These are phyloP conservation scores for Periophthalmus magnuspinnatus DNA, from an alignment of 2,797 vertebrate genomes.

Conservation along the genomic window DNA sequence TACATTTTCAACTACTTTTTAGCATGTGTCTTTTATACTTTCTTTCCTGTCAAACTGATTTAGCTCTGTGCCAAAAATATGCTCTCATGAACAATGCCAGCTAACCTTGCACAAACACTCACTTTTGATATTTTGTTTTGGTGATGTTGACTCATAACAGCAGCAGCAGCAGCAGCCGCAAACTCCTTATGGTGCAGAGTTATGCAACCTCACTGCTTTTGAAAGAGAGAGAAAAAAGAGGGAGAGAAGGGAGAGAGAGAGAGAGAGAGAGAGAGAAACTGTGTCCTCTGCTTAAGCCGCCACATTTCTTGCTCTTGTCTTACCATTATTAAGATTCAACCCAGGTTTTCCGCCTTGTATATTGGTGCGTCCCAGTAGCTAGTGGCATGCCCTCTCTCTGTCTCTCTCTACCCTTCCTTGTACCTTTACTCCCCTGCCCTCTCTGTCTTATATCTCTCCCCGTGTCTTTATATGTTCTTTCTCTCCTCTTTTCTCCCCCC, in stretches of 20 bases:
- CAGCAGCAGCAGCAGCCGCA: neutral
- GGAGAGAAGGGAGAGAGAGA: neutral
- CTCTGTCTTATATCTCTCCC: too few relatives aligned
- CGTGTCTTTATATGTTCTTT: too few relatives aligned
- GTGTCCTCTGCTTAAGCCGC: slow-evolving; percentile 39
- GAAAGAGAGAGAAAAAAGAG: neutral
- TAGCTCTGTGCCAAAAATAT: neutral
- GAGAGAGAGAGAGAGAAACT: neutral
- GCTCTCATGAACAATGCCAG: neutral
- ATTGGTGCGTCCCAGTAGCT: slow-evolving; percentile 58
- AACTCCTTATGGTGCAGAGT: slow-evolving; percentile 8
- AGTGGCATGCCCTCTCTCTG: slow-evolving; percentile 41
- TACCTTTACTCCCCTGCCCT: neutral
- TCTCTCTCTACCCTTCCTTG: too few relatives aligned
- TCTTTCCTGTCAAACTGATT: too few relatives aligned
- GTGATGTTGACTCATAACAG: slow-evolving; percentile 6
- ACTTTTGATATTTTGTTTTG: neutral
- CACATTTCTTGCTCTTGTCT: slow-evolving; percentile 22
- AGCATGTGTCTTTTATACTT: neutral
- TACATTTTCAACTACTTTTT: neutral
- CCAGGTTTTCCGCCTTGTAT: slow-evolving; percentile 45
- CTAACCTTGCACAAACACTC: neutral
- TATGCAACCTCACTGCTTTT: slow-evolving; percentile 10
- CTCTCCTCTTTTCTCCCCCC: too few relatives aligned
- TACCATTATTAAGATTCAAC: slow-evolving; percentile 65